These are phyloP conservation scores for Axinella damicornis DNA, from an alignment of 37 sponge, comb jelly and placozoan genomes.

Conservation along the genomic window DNA sequence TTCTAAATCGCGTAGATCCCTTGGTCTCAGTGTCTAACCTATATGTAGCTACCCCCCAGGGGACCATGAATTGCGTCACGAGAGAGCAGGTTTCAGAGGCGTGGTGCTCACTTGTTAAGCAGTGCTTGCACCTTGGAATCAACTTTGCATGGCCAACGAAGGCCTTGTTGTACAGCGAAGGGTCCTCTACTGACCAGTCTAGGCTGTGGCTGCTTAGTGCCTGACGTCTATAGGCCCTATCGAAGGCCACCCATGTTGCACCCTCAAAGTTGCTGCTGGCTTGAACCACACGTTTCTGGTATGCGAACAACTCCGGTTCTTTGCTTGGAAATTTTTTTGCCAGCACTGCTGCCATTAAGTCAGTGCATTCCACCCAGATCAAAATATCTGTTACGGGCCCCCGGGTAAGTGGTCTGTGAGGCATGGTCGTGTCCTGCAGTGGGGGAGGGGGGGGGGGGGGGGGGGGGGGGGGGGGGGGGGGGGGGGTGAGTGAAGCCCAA, in stretches of 20 bases:
- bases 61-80: too few species aligned
- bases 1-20: too few species aligned
- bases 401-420: too few species aligned
- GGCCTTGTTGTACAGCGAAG: slow-evolving; percentile 38
- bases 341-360: slow-evolving; percentile 21
- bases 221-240: slow-evolving; percentile 11
- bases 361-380: slow-evolving; percentile 37
- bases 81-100: neutral
- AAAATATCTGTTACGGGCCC: slow-evolving; percentile 40
- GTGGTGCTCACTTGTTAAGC: slow-evolving; percentile 1
- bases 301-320: slow-evolving; percentile 21
- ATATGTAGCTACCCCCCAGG: too few species aligned
- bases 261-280: too few species aligned
- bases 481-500: slow-evolving; percentile 3
- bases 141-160: slow-evolving; percentile 23
- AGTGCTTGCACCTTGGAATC: slow-evolving; percentile 3
- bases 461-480: too few species aligned
- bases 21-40: too few species aligned
- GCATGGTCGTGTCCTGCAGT: too few species aligned
- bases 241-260: neutral
- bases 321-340: slow-evolving; percentile 17
- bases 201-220: slow-evolving; percentile 23
- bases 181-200: slow-evolving; percentile 38
- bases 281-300: neutral
- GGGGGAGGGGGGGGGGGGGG: too few species aligned